Percentiles rank a stretch among this genome's conserved stretches.
phyloP scores from a whole-genome alignment of 2,797 vertebrate genomes.

The Oryzias sinensis region DNA sequence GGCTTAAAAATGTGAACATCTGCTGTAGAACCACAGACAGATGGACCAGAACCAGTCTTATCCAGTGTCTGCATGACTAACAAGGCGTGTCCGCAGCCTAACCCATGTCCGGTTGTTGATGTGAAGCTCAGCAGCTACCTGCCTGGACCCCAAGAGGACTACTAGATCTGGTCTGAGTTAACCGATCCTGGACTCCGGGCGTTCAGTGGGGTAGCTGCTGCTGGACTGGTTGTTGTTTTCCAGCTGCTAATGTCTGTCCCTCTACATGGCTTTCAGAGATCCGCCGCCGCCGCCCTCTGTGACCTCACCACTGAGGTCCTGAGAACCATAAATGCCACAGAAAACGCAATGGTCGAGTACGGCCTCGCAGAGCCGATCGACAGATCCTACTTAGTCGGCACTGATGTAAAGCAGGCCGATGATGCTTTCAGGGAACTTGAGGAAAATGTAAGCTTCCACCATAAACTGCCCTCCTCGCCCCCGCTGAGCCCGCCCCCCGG shows the following conservation, averaged over 20 bases:
- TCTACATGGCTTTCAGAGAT: conserved; percentile 81
- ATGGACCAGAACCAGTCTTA: too few relatives aligned
- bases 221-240: conserved; percentile 35
- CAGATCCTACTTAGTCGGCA: conserved; percentile 65
- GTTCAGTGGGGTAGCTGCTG: conserved; percentile 43
- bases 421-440: conserved; percentile 83
- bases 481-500: conserved; percentile 7
- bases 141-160: conserved; percentile 16
- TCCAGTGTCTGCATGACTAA: conserved; percentile 24
- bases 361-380: conserved; percentile 66
- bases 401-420: conserved; percentile 77
- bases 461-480: conserved; percentile 22
- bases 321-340: conserved; percentile 85
- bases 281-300: conserved; percentile 82
- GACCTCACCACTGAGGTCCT: conserved; percentile 85
- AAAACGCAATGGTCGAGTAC: conserved; percentile 80
- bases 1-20: too few relatives aligned
- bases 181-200: background rate
- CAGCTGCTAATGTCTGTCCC: conserved; percentile 73
- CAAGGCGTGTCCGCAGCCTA: conserved; percentile 13
- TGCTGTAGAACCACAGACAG: too few relatives aligned
- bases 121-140: conserved; percentile 33
- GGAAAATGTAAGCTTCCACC: conserved; percentile 82
- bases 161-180: background rate
- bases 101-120: conserved; percentile 10